phyloP scores from a whole-genome alignment of 1,140 invertebrate species.

The Ganaspis sp. region DNA sequence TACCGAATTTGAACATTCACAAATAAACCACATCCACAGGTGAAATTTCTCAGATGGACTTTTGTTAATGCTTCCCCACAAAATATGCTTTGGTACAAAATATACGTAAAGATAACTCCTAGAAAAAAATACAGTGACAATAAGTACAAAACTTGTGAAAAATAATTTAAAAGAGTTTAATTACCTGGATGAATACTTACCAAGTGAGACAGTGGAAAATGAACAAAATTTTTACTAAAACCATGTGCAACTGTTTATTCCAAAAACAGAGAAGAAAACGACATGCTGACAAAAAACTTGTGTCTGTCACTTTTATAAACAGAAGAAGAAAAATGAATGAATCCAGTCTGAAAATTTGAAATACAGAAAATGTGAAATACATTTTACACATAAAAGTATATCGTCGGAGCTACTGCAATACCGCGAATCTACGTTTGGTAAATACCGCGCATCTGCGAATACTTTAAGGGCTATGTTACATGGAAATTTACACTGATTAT shows the following conservation, averaged over 20 bases:
- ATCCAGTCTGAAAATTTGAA: constrained; percentile 57
- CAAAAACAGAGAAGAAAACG: constrained; percentile 58
- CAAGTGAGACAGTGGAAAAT: constrained; percentile 60
- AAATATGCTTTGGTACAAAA: constrained; percentile 62
- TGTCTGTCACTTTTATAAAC: constrained; percentile 62
- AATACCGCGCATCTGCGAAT: no score
- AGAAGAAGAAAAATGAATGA: constrained; percentile 53
- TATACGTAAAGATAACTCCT: constrained; percentile 64
- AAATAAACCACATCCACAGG: constrained; percentile 63
- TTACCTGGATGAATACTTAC: constrained; percentile 51
- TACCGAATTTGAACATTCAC: constrained; percentile 66
- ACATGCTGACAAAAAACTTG: constrained; percentile 57
- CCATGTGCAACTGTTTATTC: constrained; percentile 51
- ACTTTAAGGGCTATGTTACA: no score
- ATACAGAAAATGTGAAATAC: not conserved
- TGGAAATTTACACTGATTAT: no score
- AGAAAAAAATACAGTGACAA: constrained; percentile 39
- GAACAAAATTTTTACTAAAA: constrained; percentile 59
- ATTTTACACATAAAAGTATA: no score
- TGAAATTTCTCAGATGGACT: constrained; percentile 47
- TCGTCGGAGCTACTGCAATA: no score
- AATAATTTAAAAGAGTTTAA: constrained; percentile 28
- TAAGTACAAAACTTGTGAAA: constrained; percentile 25
- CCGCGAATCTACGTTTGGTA: no score
- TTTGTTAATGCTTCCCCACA: constrained; percentile 54